Evolutionary conservation across 2,888 invertebrate genomes (phyloP).

Genomic region (Acleris literana): DNA sequence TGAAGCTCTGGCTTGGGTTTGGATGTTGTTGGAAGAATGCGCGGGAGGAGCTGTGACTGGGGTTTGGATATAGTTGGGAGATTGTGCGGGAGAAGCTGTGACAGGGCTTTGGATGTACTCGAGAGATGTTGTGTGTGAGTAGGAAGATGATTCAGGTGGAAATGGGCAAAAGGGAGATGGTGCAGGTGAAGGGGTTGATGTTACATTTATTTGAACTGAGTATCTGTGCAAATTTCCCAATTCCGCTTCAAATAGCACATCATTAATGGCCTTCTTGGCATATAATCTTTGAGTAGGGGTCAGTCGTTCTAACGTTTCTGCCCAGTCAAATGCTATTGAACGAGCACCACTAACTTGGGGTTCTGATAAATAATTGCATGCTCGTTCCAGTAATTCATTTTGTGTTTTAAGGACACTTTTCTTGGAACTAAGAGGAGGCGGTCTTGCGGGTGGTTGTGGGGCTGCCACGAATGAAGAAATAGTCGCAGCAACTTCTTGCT

Average conservation of each 20-base stretch:
- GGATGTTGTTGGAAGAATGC: constrained; percentile 19
- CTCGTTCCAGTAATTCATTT: constrained; percentile 31
- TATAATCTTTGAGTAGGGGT: constrained; percentile 41
- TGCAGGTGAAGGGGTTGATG: constrained; percentile 31
- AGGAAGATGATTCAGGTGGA: constrained; percentile 32
- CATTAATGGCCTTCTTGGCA: constrained; percentile 47
- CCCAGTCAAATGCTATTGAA: constrained; percentile 35
- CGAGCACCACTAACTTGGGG: constrained; percentile 23
- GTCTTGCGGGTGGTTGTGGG: constrained; percentile 17
- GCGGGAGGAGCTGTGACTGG: constrained; percentile 21
- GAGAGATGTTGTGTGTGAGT: constrained; percentile 26
- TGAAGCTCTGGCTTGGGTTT: constrained; percentile 20
- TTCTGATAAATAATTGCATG: constrained; percentile 36
- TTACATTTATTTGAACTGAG: constrained; percentile 42
- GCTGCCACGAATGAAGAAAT: constrained; percentile 20
- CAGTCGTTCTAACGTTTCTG: constrained; percentile 41
- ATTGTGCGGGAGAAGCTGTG: constrained; percentile 23
- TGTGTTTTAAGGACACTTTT: constrained; percentile 25
- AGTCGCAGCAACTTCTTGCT: constrained; percentile 13
- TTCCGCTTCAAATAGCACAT: constrained; percentile 45
- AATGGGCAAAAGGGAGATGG: constrained; percentile 33
- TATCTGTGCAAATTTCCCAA: constrained; percentile 41
- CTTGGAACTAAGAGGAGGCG: constrained; percentile 21
- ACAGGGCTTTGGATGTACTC: constrained; percentile 23
- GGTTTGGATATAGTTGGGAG: constrained; percentile 24